Conservation (phyloP, 2,888 invertebrate genomes). For the Euplagia quadripunctaria region DNA sequence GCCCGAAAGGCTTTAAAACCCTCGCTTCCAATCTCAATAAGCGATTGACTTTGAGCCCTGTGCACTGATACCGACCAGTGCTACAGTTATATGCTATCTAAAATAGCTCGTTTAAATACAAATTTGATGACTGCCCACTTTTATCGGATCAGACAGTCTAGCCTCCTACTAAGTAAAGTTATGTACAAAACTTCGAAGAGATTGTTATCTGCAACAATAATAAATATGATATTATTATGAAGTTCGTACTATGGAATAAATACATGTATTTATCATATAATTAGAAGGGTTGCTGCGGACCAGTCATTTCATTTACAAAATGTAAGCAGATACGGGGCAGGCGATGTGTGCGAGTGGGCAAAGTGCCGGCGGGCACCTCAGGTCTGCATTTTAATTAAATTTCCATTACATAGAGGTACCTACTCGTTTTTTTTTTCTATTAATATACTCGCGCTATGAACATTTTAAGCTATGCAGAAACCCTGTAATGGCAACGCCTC, state of each 20-base stretch:
- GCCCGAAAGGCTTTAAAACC: constrained; percentile 68
- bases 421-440: constrained; percentile 57
- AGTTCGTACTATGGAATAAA: background rate
- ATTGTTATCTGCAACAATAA: constrained; percentile 20
- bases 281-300: constrained; percentile 55
- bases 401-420: constrained; percentile 63
- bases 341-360: constrained; percentile 37
- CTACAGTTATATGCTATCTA: constrained; percentile 58
- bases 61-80: constrained; percentile 49
- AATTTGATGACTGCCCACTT: constrained; percentile 58
- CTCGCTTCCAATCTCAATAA: constrained; percentile 73
- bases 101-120: constrained; percentile 74
- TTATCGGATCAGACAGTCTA: constrained; percentile 75
- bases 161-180: constrained; percentile 51
- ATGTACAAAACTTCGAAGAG: constrained; percentile 53
- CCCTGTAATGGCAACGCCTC: constrained; percentile 49
- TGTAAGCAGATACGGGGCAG: constrained; percentile 20
- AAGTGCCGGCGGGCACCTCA: constrained; percentile 55
- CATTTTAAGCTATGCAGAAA: constrained; percentile 64
- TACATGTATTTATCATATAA: constrained; percentile 65
- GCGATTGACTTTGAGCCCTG: constrained; percentile 64
- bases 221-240: background rate
- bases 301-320: constrained; percentile 37
- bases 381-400: constrained; percentile 77
- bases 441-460: constrained; percentile 54